Percentiles rank a stretch among this genome's conserved stretches.
Conservation (phyloP, 1,140 invertebrate species). For the Stegodyphus mimosarum region DNA sequence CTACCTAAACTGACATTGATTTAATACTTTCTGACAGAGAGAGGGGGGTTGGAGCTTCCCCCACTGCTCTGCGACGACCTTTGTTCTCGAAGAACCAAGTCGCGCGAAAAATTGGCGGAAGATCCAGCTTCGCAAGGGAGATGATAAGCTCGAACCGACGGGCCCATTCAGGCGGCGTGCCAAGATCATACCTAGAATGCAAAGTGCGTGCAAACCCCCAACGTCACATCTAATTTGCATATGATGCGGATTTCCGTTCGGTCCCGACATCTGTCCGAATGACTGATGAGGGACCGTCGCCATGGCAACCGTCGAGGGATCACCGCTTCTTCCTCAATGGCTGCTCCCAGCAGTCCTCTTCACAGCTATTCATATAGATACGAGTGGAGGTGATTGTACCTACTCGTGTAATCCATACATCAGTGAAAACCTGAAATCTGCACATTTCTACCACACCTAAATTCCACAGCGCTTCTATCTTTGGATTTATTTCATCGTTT, state of each 20-base stretch:
- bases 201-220: slow-evolving; percentile 20
- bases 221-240: slow-evolving; percentile 57
- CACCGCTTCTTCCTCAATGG: too few species aligned
- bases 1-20: too few species aligned
- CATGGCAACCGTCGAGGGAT: slow-evolving; percentile 7
- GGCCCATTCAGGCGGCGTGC: neutral
- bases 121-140: neutral
- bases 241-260: slow-evolving; percentile 52
- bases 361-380: too few species aligned
- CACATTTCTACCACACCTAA: too few species aligned
- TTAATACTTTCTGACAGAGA: too few species aligned
- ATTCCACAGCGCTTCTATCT: too few species aligned
- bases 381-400: too few species aligned
- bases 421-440: too few species aligned
- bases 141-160: slow-evolving; percentile 15
- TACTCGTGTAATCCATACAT: too few species aligned
- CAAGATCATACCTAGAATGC: slow-evolving; percentile 29
- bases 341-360: too few species aligned
- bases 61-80: neutral
- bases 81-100: slow-evolving; percentile 8
- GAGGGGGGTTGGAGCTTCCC: neutral
- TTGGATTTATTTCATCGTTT: too few species aligned
- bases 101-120: slow-evolving; percentile 27
- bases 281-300: slow-evolving; percentile 41
- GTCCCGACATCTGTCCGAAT: slow-evolving; percentile 56